Evolutionary conservation across 2,113 vertebrate species (phyloP), one percentile per base, ranked within the genome.

Genomic region (Choloepus hoffmanni): DNA sequence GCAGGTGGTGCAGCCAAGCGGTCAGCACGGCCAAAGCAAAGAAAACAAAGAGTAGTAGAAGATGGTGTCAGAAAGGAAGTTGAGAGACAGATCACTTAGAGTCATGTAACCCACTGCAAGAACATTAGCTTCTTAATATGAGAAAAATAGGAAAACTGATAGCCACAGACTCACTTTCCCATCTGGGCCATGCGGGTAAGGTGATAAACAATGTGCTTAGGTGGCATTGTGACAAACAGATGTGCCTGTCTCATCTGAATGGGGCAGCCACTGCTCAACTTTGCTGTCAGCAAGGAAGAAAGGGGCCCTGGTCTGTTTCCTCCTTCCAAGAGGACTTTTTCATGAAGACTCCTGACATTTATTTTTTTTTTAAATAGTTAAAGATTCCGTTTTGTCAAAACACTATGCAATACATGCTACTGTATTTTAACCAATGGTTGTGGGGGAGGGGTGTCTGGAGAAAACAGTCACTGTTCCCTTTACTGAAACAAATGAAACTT

Each of bases 321-420:
- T 86, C 3, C 55, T 92, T 81, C 82, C 65, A 36, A 65, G 12
- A 23, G 63, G 8, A 5, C n/a, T 88, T 81, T 53, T 76, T 30
- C 12, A 30, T 33, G 58, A 58, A 89, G 48, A 5, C 18, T 67
- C 50, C 5, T 48, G 63, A 90, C 53, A 82, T 73, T 77, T 45
- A 45, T 45, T 4, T 45, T 74, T 73, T 68, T 40, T 63, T 62
- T 53, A 7, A 74, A 58, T 50, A 94, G 30, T 24, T 60, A 50
- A 2, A 33, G 92, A 70, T 70, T 79, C 60, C 62, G 53, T 95
- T 87, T 90, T 83, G 33, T 70, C 79, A 68, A 77, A 62, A 28
- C n/a, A 45, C 4, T 15, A 2, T 19, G 1, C 36, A 58, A 45
- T 45, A 45, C 43, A 45, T 4, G 43, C 43, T 45, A 45, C 43